Base-by-base conservation (phyloP, 2,797 vertebrate species). In the Eulemur mongoz region DNA sequence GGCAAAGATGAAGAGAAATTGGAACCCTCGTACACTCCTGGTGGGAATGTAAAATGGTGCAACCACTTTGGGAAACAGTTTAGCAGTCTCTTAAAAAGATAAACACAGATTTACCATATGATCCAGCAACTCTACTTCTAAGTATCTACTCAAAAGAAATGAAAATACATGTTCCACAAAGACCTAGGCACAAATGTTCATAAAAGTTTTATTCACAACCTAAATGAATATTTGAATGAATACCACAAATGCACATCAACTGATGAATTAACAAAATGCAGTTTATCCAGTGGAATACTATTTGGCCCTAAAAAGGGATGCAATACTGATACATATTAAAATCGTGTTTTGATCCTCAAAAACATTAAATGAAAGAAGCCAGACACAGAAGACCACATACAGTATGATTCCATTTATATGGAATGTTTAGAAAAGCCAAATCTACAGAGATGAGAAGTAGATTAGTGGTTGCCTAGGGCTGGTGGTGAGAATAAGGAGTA, bases 241-340 rank as follows among this genome's bases (percentile, higher is more conserved):
- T 30, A 54, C 89, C 50, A 45, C 45, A 75, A 85, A 52, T 69
- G n/a, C 88, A 80, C 15, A 78, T 83, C 63, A 88, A 94, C 25
- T 59, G n/a, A 43, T 81, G n/a, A 91, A 89, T 75, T 61, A 95
- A 90, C 70, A 86, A 92, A 93, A 94, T 83, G 38, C 48, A 35
- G 10, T 67, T 43, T 48, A 88, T 45, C 30, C 48, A 85, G 48
- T 43, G 43, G 17, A 93, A 96, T 73, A 94, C 38, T 63, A 84
- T 38, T 63, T 70, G 75, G n/a, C 10, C 45, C 69, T 78, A 78
- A 89, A 92, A 91, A 65, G 61, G n/a, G 78, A 76, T 63, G 30
- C 63, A 67, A n/a, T 20, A 43, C 35, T 89, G 20, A 92, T 61
- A 86, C 0, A 65, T 43, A 25, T 63, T 80, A 84, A 27, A 43